Base-by-base conservation (phyloP, 2,888 invertebrate genomes). In the Stratiomys singularior region DNA sequence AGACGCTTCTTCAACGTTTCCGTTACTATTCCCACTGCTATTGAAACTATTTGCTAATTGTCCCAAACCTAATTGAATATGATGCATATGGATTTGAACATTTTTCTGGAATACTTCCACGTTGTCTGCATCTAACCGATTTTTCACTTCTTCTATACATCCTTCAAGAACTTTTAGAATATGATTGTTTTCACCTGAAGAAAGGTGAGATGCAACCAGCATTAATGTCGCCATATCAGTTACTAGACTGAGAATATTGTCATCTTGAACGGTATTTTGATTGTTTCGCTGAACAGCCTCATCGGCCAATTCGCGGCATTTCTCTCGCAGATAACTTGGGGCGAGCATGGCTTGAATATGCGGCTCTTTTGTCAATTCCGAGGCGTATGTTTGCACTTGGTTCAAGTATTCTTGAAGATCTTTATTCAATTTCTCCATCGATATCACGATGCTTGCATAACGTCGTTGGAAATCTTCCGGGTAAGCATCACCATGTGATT, bases 161-260 rank as follows among this genome's bases (percentile, higher is more conserved):
- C 96, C 97, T 88, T 96, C 95, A 63, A 97, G 88, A 23, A 96
- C 94, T 86, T 94, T 94, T 76, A 97, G 89, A 85, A 98, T 97
- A 87, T 96, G 96, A 1, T 96, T 94, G 86, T 95, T 97, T 85
- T 94, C 92, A 84, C 95, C 93, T 0, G 93, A 93, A 86, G 93
- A 93, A 58, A 87, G 77, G 79, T 86, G 85, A 37, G 87, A 87
- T 15, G 85, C 85, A 1, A 87, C 85, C 76, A 87, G 82, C 92
- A 98, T 92, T 44, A 98, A 89, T 1, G 97, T 96, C 21, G 96
- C 95, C 71, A 98, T 89, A 86, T 95, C 94, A 76, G 95, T 94
- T 23, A 98, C 93, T 77, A 98, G 89, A 80, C 92, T 92, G 79
- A 96, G 88, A 84, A 96, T 90, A 79, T 90, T 90, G 15, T 90